Base-by-base conservation (phyloP, 2,888 invertebrate genomes). In the Amorpha juglandis region DNA sequence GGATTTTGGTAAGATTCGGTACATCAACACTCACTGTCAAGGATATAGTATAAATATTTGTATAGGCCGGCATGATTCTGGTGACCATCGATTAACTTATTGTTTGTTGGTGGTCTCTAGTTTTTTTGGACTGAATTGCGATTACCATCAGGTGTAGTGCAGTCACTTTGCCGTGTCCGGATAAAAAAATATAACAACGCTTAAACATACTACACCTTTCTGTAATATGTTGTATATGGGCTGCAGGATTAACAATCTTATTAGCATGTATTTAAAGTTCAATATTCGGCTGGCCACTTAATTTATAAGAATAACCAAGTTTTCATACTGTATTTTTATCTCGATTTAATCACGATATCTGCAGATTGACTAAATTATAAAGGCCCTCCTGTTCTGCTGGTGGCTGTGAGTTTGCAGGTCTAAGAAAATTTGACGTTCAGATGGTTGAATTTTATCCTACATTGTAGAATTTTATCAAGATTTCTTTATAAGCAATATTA, bases 271-370 rank as follows among this genome's bases (percentile, higher is more conserved):
- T 7, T 11, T 58, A 35, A 48, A 35, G 55, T 38, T 4, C 47
- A 55, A 58, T 38, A 42, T 42, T 38, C 9, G 9, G 6, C 6
- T 58, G 6, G 11, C 21, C 47, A 65, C 68, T 71, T 58, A 63
- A 71, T 68, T 71, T 71, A 69, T 66, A 73, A 74, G 72, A 71
- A 68, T 69, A 79, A 80, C 76, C 66, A 77, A 76, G 79, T 77
- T 76, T 76, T 75, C 73, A 74, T 76, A 74, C 76, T 73, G 75
- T 81, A 79, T 80, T 76, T 79, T 71, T 73, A 78, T 78, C 79
- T 73, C 68, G 72, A 74, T 74, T 70, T 71, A 78, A 69, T 76
- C 75, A 78, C 72, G 73, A 70, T 70, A 70, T 76, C 67, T 74
- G 67, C 69, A 62, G 51, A 77, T 58, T 58, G 58, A 42, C 58